Conservation (phyloP, 2,888 invertebrate species). For the Bombylius major region DNA sequence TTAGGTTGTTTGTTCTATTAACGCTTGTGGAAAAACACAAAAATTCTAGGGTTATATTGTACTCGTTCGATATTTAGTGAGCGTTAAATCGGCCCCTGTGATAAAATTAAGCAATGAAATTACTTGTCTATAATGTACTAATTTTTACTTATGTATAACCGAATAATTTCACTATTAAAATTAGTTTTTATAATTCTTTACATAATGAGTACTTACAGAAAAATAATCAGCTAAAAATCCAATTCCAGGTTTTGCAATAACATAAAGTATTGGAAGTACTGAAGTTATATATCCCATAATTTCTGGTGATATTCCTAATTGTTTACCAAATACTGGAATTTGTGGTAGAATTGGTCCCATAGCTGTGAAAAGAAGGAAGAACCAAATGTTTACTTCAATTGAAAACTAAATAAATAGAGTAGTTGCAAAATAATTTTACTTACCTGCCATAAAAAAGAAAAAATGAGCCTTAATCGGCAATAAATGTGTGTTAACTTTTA, state of each 20-base stretch:
- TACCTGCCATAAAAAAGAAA: conserved; percentile 80
- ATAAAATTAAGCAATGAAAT: too few relatives aligned
- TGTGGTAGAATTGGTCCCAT: conserved; percentile 72
- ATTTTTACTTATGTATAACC: too few relatives aligned
- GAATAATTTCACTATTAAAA: too few relatives aligned
- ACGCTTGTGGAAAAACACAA: too few relatives aligned
- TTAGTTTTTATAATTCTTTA: too few relatives aligned
- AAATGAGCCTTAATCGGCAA: conserved; percentile 77
- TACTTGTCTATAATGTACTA: too few relatives aligned
- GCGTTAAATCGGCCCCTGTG: too few relatives aligned
- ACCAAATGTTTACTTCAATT: neutral
- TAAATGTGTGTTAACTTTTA: conserved; percentile 53
- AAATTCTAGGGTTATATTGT: too few relatives aligned
- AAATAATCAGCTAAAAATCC: conserved; percentile 66
- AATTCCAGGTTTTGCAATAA: conserved; percentile 62
- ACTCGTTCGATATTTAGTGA: too few relatives aligned
- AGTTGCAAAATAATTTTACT: conserved; percentile 28
- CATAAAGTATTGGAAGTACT: conserved; percentile 60
- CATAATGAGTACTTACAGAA: conserved; percentile 33
- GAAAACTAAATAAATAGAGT: neutral
- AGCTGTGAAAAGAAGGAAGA: conserved; percentile 40
- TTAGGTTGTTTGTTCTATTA: too few relatives aligned
- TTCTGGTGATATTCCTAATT: conserved; percentile 60
- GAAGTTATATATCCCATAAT: conserved; percentile 68
- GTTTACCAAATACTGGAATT: conserved; percentile 61